A percentile compares a stretch with the other conserved stretches of the same genome.
These are phyloP conservation scores for Drosophila kurseongensis DNA, from an alignment of 1,140 invertebrate genomes.

Conservation along the genomic window DNA sequence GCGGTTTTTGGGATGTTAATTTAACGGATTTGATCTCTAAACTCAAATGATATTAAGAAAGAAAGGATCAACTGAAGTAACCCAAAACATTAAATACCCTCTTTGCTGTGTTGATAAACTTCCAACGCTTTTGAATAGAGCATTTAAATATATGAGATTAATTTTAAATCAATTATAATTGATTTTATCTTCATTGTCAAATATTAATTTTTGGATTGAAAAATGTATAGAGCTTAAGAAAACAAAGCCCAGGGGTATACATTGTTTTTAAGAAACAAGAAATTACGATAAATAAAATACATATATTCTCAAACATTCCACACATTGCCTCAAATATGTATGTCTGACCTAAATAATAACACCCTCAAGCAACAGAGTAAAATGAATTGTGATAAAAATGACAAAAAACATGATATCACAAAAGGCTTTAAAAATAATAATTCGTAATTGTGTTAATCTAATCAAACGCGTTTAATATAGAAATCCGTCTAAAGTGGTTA, in stretches of 20 bases:
- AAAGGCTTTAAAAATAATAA: constrained; percentile 35
- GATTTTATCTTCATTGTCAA: too few relatives aligned
- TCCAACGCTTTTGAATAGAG: too few relatives aligned
- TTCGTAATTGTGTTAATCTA: constrained; percentile 65
- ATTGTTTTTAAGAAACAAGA: not conserved
- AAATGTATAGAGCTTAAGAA: not conserved
- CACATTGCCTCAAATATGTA: not conserved
- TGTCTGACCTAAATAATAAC: constrained; percentile 13
- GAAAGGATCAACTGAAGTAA: too few relatives aligned
- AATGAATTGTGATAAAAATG: constrained; percentile 2
- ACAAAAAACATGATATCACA: constrained; percentile 7
- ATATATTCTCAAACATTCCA: not conserved
- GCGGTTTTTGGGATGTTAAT: constrained; percentile 30
- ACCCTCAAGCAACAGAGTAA: constrained; percentile 11
- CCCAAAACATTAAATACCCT: not conserved
- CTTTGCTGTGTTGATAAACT: too few relatives aligned
- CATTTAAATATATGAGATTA: too few relatives aligned
- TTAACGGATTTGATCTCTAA: constrained; percentile 67
- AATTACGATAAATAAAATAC: not conserved
- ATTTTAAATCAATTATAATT: too few relatives aligned
- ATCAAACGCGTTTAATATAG: constrained; percentile 40
- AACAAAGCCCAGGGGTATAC: too few relatives aligned
- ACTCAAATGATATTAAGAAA: not conserved
- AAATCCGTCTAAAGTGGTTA: constrained; percentile 11
- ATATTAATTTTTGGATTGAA: not conserved